Conservation (phyloP, 2,113 vertebrate genomes). For the Lasiurus borealis region DNA sequence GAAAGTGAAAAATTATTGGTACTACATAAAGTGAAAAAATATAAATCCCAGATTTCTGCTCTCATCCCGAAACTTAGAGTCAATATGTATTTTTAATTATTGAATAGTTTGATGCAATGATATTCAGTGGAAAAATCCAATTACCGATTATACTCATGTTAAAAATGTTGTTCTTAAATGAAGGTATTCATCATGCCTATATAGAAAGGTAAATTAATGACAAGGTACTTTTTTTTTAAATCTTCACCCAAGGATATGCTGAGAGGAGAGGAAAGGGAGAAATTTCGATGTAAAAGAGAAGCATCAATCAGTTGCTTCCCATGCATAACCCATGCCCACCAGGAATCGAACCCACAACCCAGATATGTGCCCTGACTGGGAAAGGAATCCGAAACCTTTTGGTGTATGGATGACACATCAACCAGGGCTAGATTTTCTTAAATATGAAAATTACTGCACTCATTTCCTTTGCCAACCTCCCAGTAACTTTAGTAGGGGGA, state of each 20-base stretch:
- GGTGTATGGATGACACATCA: background rate
- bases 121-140: conserved; percentile 26
- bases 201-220: conserved; percentile 43
- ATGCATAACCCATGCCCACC: background rate
- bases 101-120: conserved; percentile 49
- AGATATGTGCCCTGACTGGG: background rate
- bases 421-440: background rate
- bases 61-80: conserved; percentile 10
- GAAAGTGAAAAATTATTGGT: conserved; percentile 47
- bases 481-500: background rate
- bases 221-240: background rate
- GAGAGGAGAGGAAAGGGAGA: background rate
- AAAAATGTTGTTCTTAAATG: conserved; percentile 54
- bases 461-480: conserved; percentile 53
- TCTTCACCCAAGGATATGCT: background rate
- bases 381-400: background rate
- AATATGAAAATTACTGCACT: background rate
- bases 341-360: background rate
- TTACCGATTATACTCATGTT: conserved; percentile 11
- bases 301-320: background rate
- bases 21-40: conserved; percentile 6
- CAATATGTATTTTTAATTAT: conserved; percentile 69
- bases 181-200: conserved; percentile 36
- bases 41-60: conserved; percentile 58
- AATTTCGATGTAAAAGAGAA: background rate